Conservation (phyloP, 2,888 invertebrate genomes). For the Cephus sareptanus region DNA sequence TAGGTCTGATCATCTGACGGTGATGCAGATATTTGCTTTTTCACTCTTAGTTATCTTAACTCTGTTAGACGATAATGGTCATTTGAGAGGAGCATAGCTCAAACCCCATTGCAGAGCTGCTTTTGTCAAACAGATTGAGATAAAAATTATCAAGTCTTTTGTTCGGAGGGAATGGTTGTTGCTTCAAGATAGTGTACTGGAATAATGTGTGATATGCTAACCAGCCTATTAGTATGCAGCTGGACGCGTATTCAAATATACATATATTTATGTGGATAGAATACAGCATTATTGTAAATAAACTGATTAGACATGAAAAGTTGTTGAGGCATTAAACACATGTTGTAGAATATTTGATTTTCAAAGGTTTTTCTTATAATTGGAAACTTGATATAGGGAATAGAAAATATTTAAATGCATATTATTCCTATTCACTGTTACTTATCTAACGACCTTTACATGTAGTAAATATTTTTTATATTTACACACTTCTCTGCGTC, state of each 20-base stretch:
- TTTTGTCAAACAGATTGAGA: not conserved
- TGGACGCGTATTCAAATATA: not conserved
- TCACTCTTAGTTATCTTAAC: not conserved
- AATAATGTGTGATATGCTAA: not conserved
- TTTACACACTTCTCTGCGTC: not conserved
- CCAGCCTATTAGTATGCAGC: not conserved
- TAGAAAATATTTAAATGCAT: not conserved
- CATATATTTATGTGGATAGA: not conserved
- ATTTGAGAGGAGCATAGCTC: not conserved
- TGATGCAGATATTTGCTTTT: not conserved
- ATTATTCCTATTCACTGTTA: constrained; percentile 11
- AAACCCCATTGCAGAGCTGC: not conserved
- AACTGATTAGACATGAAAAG: not conserved
- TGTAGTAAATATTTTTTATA: constrained; percentile 1
- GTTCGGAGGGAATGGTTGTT: not conserved
- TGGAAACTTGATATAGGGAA: not conserved
- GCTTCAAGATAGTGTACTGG: not conserved
- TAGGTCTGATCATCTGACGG: not conserved
- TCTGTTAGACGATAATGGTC: not conserved
- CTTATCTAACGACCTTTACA: constrained; percentile 34
- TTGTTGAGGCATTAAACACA: not conserved
- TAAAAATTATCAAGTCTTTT: not conserved
- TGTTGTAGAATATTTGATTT: not conserved
- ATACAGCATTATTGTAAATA: not conserved
- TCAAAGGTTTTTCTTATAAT: not conserved